phyloP scores from a whole-genome alignment of 2,797 vertebrate genomes.

The Xiphophorus birchmanni region DNA sequence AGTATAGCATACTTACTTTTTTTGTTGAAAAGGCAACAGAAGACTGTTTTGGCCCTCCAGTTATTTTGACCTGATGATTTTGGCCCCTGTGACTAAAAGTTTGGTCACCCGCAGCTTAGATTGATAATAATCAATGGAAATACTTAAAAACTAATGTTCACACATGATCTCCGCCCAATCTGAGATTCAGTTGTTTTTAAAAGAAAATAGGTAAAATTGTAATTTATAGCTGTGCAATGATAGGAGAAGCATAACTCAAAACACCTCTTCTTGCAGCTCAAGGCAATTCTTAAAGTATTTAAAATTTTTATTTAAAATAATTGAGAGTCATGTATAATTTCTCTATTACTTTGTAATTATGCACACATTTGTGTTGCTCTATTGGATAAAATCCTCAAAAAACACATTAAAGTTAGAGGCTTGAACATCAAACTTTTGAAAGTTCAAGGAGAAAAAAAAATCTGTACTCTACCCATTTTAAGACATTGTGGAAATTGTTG shows the following conservation, averaged over 20 bases:
- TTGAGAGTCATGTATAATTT: background rate
- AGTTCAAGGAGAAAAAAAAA: background rate
- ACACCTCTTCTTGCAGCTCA: background rate
- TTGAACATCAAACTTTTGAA: background rate
- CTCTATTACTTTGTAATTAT: background rate
- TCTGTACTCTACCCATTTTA: too few relatives aligned
- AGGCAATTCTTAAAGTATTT: background rate
- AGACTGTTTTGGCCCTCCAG: background rate
- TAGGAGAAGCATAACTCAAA: background rate
- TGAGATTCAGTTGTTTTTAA: background rate
- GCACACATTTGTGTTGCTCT: background rate
- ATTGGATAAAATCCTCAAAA: background rate
- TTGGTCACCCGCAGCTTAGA: background rate
- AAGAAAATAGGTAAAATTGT: background rate
- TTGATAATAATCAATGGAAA: background rate
- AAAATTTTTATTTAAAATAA: background rate
- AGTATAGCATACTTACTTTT: background rate
- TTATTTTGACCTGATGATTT: background rate
- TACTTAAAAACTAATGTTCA: background rate
- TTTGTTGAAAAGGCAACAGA: background rate
- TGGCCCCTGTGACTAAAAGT: background rate
- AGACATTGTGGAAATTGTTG: background rate
- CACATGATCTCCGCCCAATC: too few relatives aligned
- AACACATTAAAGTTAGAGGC: background rate
- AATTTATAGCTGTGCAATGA: background rate